Evolutionary conservation across 2,888 invertebrate genomes (phyloP).

Genomic region (Rhingia rostrata): DNA sequence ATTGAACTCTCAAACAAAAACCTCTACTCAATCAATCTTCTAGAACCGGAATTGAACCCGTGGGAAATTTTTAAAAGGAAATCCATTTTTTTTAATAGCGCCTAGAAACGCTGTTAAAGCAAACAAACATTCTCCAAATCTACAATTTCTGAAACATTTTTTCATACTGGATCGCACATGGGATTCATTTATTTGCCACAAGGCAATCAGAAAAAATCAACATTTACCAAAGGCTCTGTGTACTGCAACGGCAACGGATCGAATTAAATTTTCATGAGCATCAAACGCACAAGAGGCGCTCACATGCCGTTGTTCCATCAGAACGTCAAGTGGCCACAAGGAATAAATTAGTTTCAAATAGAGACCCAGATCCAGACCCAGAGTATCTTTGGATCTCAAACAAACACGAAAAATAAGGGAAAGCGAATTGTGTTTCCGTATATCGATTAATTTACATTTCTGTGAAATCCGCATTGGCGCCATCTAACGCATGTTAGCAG

Average conservation of each 20-base stretch:
- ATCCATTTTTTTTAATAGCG: neutral
- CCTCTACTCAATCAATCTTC: constrained; percentile 40
- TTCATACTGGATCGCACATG: constrained; percentile 55
- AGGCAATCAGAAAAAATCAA: constrained; percentile 51
- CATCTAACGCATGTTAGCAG: constrained; percentile 52
- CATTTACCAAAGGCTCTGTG: constrained; percentile 11
- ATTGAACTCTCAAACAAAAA: constrained; percentile 57
- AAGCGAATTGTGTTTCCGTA: constrained; percentile 45
- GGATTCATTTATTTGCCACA: constrained; percentile 46
- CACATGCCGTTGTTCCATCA: neutral
- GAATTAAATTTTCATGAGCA: constrained; percentile 67
- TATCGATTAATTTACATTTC: constrained; percentile 17
- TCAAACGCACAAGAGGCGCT: constrained; percentile 26
- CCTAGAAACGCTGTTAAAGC: neutral
- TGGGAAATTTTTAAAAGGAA: constrained; percentile 30
- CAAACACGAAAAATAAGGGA: neutral
- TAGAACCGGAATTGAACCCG: constrained; percentile 6
- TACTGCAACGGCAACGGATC: constrained; percentile 40
- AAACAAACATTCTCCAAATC: constrained; percentile 1
- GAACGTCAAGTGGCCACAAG: constrained; percentile 56
- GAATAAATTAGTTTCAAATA: constrained; percentile 42
- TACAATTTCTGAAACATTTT: constrained; percentile 32
- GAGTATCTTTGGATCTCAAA: constrained; percentile 12
- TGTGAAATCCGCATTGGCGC: constrained; percentile 33
- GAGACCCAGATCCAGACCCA: constrained; percentile 29